Percentiles rank a stretch among this genome's conserved stretches.
Evolutionary conservation across 2,888 invertebrate species (phyloP).

Genomic region (Drosophila picticornis): DNA sequence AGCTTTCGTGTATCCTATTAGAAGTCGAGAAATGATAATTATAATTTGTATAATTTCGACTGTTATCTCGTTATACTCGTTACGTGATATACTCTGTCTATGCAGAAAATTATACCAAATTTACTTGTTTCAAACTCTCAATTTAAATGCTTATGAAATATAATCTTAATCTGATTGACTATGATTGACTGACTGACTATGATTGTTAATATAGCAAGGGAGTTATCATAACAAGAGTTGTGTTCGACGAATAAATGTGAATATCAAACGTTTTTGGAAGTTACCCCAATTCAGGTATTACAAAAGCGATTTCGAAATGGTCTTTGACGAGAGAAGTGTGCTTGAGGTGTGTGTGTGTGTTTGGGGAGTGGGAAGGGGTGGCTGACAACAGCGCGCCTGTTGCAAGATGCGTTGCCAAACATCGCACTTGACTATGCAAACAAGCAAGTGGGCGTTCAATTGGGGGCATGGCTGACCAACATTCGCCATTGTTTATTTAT

Average conservation of each 20-base stretch:
- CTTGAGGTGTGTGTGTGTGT: background rate
- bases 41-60: background rate
- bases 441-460: slow-evolving; percentile 61
- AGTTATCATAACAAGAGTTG: background rate
- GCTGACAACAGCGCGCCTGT: slow-evolving; percentile 38
- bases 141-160: background rate
- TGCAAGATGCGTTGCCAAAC: slow-evolving; percentile 71
- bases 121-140: background rate
- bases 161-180: background rate
- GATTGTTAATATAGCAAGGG: background rate
- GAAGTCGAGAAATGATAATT: background rate
- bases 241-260: background rate
- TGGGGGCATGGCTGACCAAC: slow-evolving; percentile 40
- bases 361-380: too few relatives aligned
- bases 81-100: too few relatives aligned
- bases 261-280: background rate
- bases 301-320: slow-evolving; percentile 10
- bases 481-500: slow-evolving; percentile 71
- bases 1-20: background rate
- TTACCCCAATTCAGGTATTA: slow-evolving; percentile 14
- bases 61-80: background rate
- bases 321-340: slow-evolving; percentile 3
- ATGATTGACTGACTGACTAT: too few relatives aligned
- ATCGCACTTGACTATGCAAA: slow-evolving; percentile 82
- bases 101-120: too few relatives aligned